Evolutionary conservation across 2,797 vertebrate genomes (phyloP), one percentile per base, ranked within the genome.

Genomic region (Okamejei kenojei): DNA sequence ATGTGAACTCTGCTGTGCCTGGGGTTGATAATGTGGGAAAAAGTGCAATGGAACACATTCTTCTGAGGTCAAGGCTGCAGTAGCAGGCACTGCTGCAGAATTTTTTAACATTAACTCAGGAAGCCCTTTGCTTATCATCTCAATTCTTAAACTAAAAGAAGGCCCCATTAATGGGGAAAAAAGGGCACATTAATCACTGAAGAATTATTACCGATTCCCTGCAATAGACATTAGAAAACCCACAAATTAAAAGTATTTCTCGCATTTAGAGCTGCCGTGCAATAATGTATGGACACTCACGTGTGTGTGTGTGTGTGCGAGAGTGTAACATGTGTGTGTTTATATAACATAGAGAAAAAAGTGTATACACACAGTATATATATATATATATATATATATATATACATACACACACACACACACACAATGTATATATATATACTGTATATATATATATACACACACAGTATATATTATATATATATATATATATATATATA

Each of bases 21-120:
- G 90, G 90, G 90, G 90, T 92, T 92, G 90, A 92, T 92, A 74
- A 92, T 92, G 90, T 92, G 90, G 90, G 90, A 92, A 92, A 92
- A 17, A 92, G 90, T 92, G 90, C 90, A 76, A 92, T 29, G 38
- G 90, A 92, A 92, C 90, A 76, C 90, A 92, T 92, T 92, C 90
- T 92, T 92, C 65, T 76, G 71, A 92, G 90, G 90, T 92, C 90
- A 92, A 92, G 71, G 90, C 71, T 15, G 90, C 35, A 92, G 71
- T 74, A 92, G 74, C 71, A 92, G 71, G 45, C 88, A 71, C 19
- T 26, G 65, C 90, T 68, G 15, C 38, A 92, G 90, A 92, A 76
- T 92, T 92, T 4, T 71, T 45, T 76, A 92, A 54, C 90, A 74
- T 92, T 76, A 76, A 76, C 45, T 74, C 58, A 1, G 45, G 45